Conservation (phyloP, 2,888 invertebrate genomes). For the Spialia ferax region DNA sequence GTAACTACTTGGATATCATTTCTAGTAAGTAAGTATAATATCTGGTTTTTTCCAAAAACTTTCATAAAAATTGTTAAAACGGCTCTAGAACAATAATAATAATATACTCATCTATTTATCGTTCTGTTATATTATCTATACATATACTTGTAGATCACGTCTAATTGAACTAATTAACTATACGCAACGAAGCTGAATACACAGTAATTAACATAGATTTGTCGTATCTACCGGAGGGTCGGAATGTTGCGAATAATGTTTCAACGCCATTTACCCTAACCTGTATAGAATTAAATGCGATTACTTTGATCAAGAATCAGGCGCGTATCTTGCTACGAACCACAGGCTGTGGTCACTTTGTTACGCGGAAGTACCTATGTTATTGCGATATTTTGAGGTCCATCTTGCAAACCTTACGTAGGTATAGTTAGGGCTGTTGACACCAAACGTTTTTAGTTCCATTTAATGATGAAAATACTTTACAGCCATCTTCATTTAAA, state of each 20-base stretch:
- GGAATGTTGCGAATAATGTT: constrained; percentile 30
- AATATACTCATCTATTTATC: not conserved
- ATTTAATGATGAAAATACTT: too few species aligned
- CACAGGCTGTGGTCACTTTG: too few species aligned
- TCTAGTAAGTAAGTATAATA: too few species aligned
- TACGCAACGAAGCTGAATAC: constrained; percentile 15
- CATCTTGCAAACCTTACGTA: too few species aligned
- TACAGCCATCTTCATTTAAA: too few species aligned
- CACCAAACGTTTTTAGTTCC: too few species aligned
- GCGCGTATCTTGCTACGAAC: not conserved
- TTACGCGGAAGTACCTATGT: too few species aligned
- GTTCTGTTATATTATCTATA: not conserved
- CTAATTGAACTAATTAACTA: constrained; percentile 25
- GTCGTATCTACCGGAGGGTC: constrained; percentile 21
- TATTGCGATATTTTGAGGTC: too few species aligned
- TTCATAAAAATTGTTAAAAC: not conserved
- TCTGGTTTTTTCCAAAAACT: too few species aligned
- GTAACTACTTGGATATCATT: too few species aligned
- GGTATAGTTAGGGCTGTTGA: too few species aligned
- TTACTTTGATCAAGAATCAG: constrained; percentile 3
- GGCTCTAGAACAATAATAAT: not conserved
- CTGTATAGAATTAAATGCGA: not conserved
- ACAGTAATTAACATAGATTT: constrained; percentile 35
- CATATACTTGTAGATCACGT: not conserved
- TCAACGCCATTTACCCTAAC: constrained; percentile 3